Conservation (phyloP, 2,888 invertebrate genomes). For the Chironomus riparius region DNA sequence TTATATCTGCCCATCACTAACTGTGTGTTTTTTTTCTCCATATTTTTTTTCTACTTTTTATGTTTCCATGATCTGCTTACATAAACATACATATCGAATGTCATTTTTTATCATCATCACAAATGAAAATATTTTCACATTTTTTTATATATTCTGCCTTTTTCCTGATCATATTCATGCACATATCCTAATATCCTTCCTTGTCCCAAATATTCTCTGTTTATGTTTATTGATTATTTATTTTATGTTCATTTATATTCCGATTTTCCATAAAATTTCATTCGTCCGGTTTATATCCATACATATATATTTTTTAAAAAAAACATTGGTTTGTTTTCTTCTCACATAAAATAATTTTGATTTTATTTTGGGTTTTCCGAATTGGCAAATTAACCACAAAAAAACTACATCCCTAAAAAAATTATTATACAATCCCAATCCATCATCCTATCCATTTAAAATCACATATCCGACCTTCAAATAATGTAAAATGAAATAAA, state of each 20-base stretch:
- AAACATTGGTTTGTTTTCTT: background rate
- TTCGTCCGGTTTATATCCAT: no score
- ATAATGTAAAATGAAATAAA: no score
- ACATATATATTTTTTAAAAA: background rate
- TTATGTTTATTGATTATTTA: background rate
- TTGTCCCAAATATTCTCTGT: background rate
- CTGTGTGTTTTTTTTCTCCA: constrained; percentile 26
- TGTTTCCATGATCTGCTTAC: constrained; percentile 32
- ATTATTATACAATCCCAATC: background rate
- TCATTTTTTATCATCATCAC: background rate
- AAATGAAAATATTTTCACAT: no score
- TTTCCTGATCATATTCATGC: background rate
- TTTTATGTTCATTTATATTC: background rate
- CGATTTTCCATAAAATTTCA: background rate
- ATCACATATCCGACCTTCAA: background rate
- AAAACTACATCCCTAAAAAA: background rate
- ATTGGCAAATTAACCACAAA: background rate
- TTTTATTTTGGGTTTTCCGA: background rate
- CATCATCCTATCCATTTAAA: background rate
- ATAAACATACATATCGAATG: background rate
- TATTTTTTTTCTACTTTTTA: constrained; percentile 30
- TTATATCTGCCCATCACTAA: constrained; percentile 16
- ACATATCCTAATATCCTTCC: background rate
- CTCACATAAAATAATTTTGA: background rate
- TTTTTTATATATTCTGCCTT: background rate